phyloP scores from a whole-genome alignment of 2,113 vertebrate genomes.

The Zapornia atra region DNA sequence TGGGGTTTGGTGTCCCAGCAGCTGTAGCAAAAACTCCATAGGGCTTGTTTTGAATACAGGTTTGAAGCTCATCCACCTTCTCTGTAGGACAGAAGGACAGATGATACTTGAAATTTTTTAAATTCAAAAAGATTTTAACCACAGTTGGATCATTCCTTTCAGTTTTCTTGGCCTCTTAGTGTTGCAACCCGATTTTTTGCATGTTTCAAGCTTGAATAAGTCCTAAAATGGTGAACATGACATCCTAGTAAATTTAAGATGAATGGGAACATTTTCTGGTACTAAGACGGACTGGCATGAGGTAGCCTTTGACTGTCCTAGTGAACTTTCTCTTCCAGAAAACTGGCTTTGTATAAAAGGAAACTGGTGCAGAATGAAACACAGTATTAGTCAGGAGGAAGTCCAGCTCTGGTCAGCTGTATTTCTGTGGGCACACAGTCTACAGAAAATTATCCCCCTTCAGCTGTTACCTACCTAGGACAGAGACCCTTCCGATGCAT shows the following conservation, averaged over 20 bases:
- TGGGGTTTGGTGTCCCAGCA: background rate
- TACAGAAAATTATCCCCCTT: background rate
- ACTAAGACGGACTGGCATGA: background rate
- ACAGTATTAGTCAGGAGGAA: background rate
- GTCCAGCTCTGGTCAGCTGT: background rate
- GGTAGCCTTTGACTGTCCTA: background rate
- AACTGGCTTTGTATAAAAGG: background rate
- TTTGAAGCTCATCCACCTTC: background rate
- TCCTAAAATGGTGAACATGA: background rate
- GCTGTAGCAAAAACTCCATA: background rate
- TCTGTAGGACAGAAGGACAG: background rate
- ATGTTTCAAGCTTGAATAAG: background rate
- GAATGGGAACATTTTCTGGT: background rate
- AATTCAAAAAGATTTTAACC: background rate
- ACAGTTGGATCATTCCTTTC: background rate
- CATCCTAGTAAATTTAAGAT: background rate
- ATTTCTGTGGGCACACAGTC: background rate
- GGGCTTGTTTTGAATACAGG: rapidly evolving
- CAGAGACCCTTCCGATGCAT: background rate
- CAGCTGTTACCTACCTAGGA: background rate
- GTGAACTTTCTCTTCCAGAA: background rate
- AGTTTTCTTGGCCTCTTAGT: background rate
- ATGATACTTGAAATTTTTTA: background rate
- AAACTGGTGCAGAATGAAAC: background rate
- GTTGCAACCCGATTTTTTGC: background rate